Base-by-base conservation (phyloP, 2,113 vertebrate species). In the Melanerpes aurifrons region DNA sequence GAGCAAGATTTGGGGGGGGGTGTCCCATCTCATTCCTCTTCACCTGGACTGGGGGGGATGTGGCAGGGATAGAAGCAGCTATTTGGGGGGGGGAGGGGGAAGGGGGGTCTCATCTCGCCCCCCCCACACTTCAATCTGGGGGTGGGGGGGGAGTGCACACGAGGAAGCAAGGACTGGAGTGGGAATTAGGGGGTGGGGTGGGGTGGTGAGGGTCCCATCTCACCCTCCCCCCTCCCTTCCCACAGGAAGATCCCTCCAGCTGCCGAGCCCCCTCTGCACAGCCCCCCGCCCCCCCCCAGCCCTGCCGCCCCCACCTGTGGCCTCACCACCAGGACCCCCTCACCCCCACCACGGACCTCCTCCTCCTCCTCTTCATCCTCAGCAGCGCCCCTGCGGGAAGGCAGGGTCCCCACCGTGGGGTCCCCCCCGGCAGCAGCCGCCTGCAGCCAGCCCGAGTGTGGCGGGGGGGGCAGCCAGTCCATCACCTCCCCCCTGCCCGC, bases 231-330 rank as follows among this genome's bases (percentile, higher is more conserved):
- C 68, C 26, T 75, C 77, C 31, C 62, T 28, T 43, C 77, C 61
- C 31, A 7, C 97, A 99, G 99, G 97, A 99, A 98, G 98, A 99
- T 99, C 96, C 98, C 99, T 97, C 98, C 99, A 50, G 98, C 98
- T 5, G 95, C 97, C 58, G 98, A 98, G 48, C 91, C 97, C 96
- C 92, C 98, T 92, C 25, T 94, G 50, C 94, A 94, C 93, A n/a
- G 97, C 95, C 87, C 98, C 93, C 96, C 97, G 3, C 16, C 72
- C 4, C 45, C 63, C 15, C 83, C 72, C 56, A 68, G 54, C 54
- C 63, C 72, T 28, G 8, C 40, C 21, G 14, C 45, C 22, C 45
- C 32, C 18, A 56, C 48, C 31, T 61, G 37, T 35, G 45, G 66
- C 63, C 87, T 82, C 20, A 24, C 56, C 4, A 6, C 70, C 45